Evolutionary conservation across 2,113 vertebrate species (phyloP).

Genomic region (Actenoides lindsayi): DNA sequence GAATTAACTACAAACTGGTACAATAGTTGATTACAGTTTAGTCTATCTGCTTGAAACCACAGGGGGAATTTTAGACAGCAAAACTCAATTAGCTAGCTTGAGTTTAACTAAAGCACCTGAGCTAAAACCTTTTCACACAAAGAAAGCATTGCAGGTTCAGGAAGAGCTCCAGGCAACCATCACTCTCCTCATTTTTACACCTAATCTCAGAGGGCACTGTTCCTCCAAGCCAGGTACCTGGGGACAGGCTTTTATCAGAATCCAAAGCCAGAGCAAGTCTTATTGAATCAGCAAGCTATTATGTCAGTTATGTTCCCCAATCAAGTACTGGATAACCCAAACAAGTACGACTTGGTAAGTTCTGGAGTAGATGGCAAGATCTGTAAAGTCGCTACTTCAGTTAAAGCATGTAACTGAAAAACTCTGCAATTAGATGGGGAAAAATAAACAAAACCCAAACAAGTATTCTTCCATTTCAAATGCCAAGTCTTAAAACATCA

Average conservation of each 20-base stretch:
- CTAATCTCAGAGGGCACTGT: neutral
- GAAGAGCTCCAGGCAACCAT: neutral
- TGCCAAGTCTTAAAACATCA: neutral
- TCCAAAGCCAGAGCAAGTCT: neutral
- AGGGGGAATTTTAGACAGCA: neutral
- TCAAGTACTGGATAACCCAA: neutral
- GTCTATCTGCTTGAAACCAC: slow-evolving; percentile 1
- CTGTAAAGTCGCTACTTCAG: neutral
- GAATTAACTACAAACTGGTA: neutral
- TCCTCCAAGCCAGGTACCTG: fast-evolving
- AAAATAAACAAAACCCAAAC: neutral
- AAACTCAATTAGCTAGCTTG: neutral
- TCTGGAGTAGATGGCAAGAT: neutral
- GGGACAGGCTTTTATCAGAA: neutral
- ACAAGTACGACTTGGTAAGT: neutral
- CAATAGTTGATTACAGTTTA: neutral
- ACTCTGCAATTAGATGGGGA: neutral
- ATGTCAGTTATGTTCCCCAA: neutral
- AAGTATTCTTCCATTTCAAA: neutral
- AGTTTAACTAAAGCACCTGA: slow-evolving; percentile 15
- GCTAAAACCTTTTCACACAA: neutral
- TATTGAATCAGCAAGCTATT: neutral
- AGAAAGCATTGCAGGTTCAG: neutral
- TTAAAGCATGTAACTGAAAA: neutral
- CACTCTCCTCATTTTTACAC: neutral